Base-by-base conservation (phyloP, 2,888 invertebrate genomes). In the Molanna angustata region DNA sequence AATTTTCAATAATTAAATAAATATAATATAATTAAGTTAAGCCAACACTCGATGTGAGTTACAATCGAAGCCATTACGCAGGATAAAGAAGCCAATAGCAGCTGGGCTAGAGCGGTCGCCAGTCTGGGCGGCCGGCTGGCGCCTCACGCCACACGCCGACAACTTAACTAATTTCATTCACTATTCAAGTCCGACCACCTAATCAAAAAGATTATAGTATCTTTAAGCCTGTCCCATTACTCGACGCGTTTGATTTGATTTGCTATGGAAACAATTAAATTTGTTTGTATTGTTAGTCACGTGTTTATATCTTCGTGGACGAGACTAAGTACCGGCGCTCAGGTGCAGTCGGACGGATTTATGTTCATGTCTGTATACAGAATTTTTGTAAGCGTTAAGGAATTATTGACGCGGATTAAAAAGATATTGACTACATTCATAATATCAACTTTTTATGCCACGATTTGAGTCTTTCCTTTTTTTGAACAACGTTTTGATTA, bases 71-170 rank as follows among this genome's bases (percentile, higher is more conserved):
- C 52, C 40, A 46, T 52, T 52, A 53, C 52, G 47, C 48, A 52
- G 48, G 48, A 43, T 48, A 48, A 53, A 48, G 48, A 35, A 53
- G 31, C 52, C 48, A 53, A 53, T 53, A 48, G 47, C 52, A 48
- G 53, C 46, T 40, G 49, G 48, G 49, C 48, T 49, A 46, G 37
- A 49, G 40, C 44, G 44, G 53, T 49, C 48, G 53, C 48, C 53
- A 49, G 53, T 49, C 49, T 45, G 40, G 45, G 49, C 54, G 49
- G 49, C 49, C 41, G 49, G 9, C 45, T 49, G 54, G 49, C 54
- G 54, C 54, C 54, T 44, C 49, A 49, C 41, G 54, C 43, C 46
- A 46, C 32, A 40, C 37, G 46, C 20, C 42, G 41, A 19, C 19
- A 17, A 14, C 6, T 22, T 27, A 13, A 33, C 7, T 13, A 17